phyloP scores from a whole-genome alignment of 2,888 invertebrate genomes.

The Prostheceraeus crozeri region DNA sequence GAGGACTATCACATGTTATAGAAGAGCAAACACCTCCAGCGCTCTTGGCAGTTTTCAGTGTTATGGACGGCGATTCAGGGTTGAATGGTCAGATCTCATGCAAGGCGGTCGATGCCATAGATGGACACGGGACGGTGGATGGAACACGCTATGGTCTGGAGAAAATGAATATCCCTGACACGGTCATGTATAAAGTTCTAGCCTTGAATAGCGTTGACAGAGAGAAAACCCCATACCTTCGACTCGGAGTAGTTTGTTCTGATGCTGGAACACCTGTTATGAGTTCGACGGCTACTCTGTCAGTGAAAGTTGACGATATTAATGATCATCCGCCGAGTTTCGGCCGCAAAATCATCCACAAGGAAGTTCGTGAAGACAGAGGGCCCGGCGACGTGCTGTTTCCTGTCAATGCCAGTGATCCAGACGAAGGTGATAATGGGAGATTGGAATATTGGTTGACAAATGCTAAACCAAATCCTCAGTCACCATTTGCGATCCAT shows the following conservation, averaged over 20 bases:
- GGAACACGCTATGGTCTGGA: conserved; percentile 25
- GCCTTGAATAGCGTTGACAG: too few species aligned
- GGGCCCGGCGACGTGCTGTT: neutral
- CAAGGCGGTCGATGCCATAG: conserved; percentile 44
- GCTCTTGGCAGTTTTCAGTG: conserved; percentile 49
- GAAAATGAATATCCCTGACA: too few species aligned
- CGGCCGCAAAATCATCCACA: neutral
- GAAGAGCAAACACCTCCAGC: conserved; percentile 47
- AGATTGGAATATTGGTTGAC: too few species aligned
- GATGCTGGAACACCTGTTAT: conserved; percentile 45
- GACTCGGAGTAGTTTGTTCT: conserved; percentile 45
- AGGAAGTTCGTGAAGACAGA: neutral
- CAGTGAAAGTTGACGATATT: neutral
- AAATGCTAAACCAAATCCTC: too few species aligned
- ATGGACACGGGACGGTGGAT: conserved; percentile 38
- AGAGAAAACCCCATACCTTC: conserved; percentile 43
- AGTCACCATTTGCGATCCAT: too few species aligned
- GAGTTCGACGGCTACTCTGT: neutral
- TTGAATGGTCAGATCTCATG: conserved; percentile 49
- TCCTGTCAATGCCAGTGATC: neutral
- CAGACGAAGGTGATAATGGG: neutral
- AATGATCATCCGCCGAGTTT: neutral
- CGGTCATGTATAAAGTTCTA: too few species aligned
- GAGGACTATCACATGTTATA: conserved; percentile 42
- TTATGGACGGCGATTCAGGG: conserved; percentile 49